These are phyloP conservation scores for Cephus pulcher DNA, from an alignment of 2,888 invertebrate genomes.

Conservation along the genomic window DNA sequence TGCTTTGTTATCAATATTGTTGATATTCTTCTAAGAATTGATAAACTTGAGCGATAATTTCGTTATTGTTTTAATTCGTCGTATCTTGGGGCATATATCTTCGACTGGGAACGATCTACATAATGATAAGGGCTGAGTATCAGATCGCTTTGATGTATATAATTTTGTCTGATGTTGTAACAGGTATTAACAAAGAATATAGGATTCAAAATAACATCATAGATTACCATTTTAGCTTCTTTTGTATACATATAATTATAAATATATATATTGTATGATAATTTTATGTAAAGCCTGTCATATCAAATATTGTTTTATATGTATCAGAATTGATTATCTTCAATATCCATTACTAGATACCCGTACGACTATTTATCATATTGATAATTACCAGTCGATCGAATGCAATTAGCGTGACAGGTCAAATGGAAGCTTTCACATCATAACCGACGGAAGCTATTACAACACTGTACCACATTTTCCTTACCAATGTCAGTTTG, in stretches of 20 bases:
- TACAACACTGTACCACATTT: not conserved
- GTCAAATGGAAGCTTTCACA: not conserved
- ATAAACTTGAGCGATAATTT: not conserved
- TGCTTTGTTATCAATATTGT: not conserved
- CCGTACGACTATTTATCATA: not conserved
- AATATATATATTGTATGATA: not conserved
- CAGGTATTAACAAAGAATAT: too few species aligned
- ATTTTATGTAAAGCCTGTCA: not conserved
- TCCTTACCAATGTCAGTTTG: not conserved
- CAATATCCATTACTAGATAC: not conserved
- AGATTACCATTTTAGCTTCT: not conserved
- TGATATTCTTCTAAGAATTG: not conserved
- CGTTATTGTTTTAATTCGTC: not conserved
- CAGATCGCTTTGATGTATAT: not conserved
- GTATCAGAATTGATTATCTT: not conserved
- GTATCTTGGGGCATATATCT: not conserved
- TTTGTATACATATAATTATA: not conserved
- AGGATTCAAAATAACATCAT: too few species aligned
- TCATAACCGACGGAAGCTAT: not conserved
- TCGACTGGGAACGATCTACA: not conserved
- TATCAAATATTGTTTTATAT: not conserved
- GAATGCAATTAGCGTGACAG: not conserved
- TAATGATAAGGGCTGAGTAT: not conserved
- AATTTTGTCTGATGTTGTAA: not conserved
- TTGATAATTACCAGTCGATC: not conserved